Conservation (phyloP, 2,888 invertebrate species). For the Heliconius hortense region DNA sequence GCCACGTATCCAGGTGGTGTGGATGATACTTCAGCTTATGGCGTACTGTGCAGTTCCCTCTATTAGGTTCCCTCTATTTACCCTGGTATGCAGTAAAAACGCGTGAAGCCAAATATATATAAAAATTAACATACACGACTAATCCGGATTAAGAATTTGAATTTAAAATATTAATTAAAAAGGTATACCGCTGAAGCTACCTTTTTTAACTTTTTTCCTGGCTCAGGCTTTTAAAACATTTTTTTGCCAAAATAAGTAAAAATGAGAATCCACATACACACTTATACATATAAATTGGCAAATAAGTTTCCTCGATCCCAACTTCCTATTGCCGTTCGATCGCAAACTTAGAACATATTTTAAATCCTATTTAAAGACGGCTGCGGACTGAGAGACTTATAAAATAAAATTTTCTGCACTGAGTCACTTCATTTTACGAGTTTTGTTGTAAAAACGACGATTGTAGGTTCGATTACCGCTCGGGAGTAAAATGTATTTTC, state of each 20-base stretch:
- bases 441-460: background rate
- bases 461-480: background rate
- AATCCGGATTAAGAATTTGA: no score
- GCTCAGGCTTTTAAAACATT: background rate
- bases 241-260: background rate
- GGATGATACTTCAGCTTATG: no score
- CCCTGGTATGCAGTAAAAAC: no score
- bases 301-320: conserved; percentile 56
- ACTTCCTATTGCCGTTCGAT: conserved; percentile 49
- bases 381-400: conserved; percentile 8
- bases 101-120: no score
- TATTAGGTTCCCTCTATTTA: no score
- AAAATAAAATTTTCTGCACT: background rate
- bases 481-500: background rate
- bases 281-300: conserved; percentile 42
- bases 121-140: no score
- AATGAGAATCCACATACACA: background rate
- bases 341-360: conserved; percentile 49
- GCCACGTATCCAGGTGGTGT: no score
- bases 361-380: conserved; percentile 41
- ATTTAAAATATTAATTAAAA: no score
- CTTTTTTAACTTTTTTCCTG: no score
- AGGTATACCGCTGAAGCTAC: no score
- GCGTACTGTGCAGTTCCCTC: no score
- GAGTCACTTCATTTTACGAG: background rate